Conservation (phyloP, 2,888 invertebrate species). For the Pyrrhia umbra region DNA sequence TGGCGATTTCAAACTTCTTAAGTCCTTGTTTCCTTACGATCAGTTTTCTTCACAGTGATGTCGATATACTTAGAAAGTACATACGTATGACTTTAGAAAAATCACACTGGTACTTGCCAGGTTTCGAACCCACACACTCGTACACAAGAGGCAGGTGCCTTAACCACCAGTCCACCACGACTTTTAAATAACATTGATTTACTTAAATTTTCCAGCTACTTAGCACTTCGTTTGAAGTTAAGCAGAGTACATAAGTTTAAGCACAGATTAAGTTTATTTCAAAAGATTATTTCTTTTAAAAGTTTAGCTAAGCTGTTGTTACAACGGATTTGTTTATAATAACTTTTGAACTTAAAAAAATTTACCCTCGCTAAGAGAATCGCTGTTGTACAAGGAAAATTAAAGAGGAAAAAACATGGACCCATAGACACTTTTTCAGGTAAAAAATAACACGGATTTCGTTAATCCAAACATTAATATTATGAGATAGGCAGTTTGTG, state of each 20-base stretch:
- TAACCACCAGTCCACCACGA: too few species aligned
- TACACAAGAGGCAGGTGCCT: too few species aligned
- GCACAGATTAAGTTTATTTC: conserved; percentile 49
- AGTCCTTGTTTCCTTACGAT: too few species aligned
- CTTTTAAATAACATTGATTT: neutral
- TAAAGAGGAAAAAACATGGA: neutral
- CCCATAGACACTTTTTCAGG: neutral
- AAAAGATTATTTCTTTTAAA: conserved; percentile 52
- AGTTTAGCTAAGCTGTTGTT: conserved; percentile 26
- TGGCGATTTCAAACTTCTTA: too few species aligned
- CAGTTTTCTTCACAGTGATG: too few species aligned
- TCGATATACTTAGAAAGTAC: too few species aligned
- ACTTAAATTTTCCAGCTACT: neutral
- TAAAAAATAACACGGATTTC: neutral
- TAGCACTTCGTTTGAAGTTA: conserved; percentile 26
- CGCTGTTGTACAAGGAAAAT: neutral
- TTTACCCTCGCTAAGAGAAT: conserved; percentile 20
- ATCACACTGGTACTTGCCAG: too few species aligned
- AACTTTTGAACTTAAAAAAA: conserved; percentile 44
- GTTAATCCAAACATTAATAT: too few species aligned
- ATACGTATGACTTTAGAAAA: too few species aligned
- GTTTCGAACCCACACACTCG: too few species aligned
- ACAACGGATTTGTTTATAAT: conserved; percentile 40
- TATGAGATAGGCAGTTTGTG: too few species aligned
- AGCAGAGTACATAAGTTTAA: conserved; percentile 36